Conservation (phyloP, 2,888 invertebrate species). For the Cryptocephalus moraei region DNA sequence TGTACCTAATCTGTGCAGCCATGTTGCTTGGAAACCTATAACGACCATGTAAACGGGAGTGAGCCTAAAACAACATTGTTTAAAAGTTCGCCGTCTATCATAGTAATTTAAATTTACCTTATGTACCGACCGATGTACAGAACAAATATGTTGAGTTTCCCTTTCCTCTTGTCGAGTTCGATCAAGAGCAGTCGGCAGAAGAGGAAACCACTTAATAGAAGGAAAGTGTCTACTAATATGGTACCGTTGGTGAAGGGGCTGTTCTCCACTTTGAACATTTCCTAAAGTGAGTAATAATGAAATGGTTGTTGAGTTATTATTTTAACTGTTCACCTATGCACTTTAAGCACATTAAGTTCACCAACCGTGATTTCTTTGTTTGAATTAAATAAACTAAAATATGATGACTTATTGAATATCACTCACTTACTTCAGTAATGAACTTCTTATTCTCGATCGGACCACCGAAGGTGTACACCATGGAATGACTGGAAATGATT, state of each 20-base stretch:
- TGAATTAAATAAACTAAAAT: not conserved
- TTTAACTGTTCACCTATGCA: no score
- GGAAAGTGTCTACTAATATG: slow-evolving; percentile 61
- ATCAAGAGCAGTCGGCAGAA: slow-evolving; percentile 55
- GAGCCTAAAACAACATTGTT: slow-evolving; percentile 41
- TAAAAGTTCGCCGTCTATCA: not conserved
- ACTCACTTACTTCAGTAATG: slow-evolving; percentile 44
- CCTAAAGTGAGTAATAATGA: slow-evolving; percentile 31
- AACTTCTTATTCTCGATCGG: slow-evolving; percentile 57
- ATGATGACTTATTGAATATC: not conserved
- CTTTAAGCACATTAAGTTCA: no score
- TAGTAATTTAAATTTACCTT: slow-evolving; percentile 40
- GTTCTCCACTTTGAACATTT: slow-evolving; percentile 46
- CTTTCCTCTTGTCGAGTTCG: slow-evolving; percentile 56
- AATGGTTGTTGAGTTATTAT: no score
- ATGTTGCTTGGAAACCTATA: slow-evolving; percentile 62
- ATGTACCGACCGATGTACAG: slow-evolving; percentile 58
- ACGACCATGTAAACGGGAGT: slow-evolving; percentile 66
- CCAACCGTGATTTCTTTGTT: no score
- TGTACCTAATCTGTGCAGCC: slow-evolving; percentile 56
- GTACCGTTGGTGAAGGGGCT: slow-evolving; percentile 57
- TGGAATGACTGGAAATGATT: slow-evolving; percentile 55
- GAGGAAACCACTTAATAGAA: slow-evolving; percentile 60
- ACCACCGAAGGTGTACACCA: slow-evolving; percentile 56
- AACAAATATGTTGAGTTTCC: slow-evolving; percentile 49